Conservation (phyloP, 64 coral and sea anemone species). For the Montipora foliosa region DNA sequence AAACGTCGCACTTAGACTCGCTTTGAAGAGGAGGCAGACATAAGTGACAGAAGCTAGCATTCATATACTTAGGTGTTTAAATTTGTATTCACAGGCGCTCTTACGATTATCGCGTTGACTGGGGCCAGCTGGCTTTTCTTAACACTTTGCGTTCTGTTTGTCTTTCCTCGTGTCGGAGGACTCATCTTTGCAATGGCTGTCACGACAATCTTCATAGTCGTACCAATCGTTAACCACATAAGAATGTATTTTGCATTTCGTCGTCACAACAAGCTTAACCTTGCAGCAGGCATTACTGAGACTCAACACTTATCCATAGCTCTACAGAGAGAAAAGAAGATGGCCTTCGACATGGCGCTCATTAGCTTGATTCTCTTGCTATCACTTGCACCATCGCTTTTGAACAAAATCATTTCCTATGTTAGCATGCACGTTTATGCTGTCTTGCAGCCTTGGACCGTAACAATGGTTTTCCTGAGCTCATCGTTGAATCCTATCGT, state of each 20-base stretch:
- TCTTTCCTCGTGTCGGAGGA: background rate
- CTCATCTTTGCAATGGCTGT: background rate
- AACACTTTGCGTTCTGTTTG: background rate
- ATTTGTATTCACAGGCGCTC: background rate
- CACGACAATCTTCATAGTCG: background rate
- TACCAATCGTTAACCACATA: background rate
- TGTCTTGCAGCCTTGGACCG: background rate
- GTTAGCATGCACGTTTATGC: background rate
- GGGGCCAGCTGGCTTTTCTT: slow-evolving; percentile 17
- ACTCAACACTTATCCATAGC: background rate
- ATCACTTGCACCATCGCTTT: background rate
- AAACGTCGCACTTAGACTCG: too few species aligned
- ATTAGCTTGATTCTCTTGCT: background rate
- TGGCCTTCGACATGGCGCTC: background rate
- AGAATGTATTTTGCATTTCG: background rate
- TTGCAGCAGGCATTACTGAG: background rate
- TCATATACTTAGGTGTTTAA: background rate
- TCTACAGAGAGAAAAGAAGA: background rate
- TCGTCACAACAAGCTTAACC: background rate
- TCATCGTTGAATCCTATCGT: background rate
- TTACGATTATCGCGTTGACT: background rate
- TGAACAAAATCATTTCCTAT: background rate
- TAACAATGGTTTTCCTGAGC: background rate
- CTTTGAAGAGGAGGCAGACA: too few species aligned
- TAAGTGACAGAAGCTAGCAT: too few species aligned